Percentiles rank a stretch among this genome's conserved stretches.
Conservation (phyloP, 2,113 vertebrate genomes). For the Todiramphus saurophagus region DNA sequence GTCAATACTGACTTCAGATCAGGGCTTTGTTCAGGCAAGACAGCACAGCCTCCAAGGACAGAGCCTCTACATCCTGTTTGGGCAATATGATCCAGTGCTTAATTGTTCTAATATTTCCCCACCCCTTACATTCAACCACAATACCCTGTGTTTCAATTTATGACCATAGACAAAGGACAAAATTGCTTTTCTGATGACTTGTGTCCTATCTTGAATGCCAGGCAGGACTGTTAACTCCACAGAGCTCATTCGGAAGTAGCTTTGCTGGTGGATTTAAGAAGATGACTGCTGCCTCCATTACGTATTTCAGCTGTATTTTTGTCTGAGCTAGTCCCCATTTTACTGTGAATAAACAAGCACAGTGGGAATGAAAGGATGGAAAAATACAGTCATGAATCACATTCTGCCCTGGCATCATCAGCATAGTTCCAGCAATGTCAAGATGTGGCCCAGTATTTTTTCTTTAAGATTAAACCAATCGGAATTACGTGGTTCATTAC, state of each 20-base stretch:
- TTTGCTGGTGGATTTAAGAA: neutral
- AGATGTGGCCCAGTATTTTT: neutral
- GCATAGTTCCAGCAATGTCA: neutral
- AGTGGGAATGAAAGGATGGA: neutral
- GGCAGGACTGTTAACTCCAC: neutral
- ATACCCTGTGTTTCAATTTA: neutral
- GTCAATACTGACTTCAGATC: neutral
- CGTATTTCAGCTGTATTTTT: neutral
- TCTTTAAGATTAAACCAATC: neutral
- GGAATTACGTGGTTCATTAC: neutral
- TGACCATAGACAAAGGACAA: neutral
- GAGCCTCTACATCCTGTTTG: neutral
- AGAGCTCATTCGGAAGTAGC: neutral
- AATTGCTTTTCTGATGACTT: neutral
- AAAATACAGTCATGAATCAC: neutral
- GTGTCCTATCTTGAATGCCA: neutral
- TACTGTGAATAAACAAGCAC: neutral
- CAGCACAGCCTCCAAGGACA: neutral
- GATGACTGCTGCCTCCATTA: neutral
- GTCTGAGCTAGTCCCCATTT: neutral
- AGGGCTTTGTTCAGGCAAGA: neutral
- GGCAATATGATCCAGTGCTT: neutral
- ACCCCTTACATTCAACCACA: neutral
- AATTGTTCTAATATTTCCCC: neutral
- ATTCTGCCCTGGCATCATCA: neutral